These are phyloP conservation scores for Drosophila buzzatii DNA, from an alignment of 2,888 invertebrate genomes.

Conservation along the genomic window DNA sequence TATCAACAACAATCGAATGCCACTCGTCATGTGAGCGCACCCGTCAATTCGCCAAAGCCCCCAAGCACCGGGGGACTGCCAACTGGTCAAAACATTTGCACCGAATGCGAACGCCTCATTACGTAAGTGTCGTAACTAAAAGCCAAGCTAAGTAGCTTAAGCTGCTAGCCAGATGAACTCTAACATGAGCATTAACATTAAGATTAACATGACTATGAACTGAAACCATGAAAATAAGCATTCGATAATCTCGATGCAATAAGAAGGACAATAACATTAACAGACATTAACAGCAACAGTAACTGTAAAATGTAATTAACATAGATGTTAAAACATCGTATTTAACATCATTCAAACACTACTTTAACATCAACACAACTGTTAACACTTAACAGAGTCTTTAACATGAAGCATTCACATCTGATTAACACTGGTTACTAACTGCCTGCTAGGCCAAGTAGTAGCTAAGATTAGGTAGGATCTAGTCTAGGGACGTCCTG, in stretches of 20 bases:
- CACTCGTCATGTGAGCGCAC: conserved; percentile 90
- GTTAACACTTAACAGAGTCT: conserved; percentile 6
- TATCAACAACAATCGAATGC: conserved; percentile 74
- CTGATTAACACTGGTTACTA: background rate
- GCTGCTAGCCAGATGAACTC: background rate
- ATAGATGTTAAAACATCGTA: background rate
- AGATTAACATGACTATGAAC: background rate
- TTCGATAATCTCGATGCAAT: background rate
- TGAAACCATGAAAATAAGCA: background rate
- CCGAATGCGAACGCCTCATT: conserved; percentile 98
- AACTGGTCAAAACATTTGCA: conserved; percentile 97
- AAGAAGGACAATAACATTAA: background rate
- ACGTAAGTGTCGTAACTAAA: conserved; percentile 92
- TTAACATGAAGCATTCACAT: background rate
- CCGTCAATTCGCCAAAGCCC: conserved; percentile 89
- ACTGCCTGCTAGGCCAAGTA: conserved; percentile 14
- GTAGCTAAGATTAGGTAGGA: background rate
- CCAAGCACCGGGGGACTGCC: conserved; percentile 91
- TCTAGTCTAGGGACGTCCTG: background rate
- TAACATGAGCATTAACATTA: background rate
- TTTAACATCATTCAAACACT: background rate
- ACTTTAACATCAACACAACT: conserved; percentile 2
- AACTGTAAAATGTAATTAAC: background rate
- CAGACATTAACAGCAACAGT: background rate
- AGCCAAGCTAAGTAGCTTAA: background rate